phyloP scores from a whole-genome alignment of 1,140 invertebrate genomes.

The Dinothrombium tinctorium region DNA sequence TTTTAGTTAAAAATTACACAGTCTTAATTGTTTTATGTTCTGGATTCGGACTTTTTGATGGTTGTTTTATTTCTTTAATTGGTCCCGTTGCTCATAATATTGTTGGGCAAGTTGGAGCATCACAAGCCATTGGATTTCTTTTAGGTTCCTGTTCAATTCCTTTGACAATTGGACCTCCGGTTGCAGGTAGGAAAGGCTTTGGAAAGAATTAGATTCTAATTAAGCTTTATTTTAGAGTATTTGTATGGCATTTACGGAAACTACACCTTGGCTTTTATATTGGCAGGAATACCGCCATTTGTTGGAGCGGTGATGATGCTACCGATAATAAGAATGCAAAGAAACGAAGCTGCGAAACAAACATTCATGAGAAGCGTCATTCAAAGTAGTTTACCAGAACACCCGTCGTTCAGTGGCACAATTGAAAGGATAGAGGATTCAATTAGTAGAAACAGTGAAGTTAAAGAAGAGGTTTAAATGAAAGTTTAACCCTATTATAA shows the following conservation, averaged over 20 bases:
- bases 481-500: too few species aligned
- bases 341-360: not conserved
- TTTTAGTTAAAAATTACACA: constrained; percentile 34
- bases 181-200: constrained; percentile 35
- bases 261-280: constrained; percentile 49
- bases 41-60: constrained; percentile 68
- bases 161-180: constrained; percentile 55
- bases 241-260: constrained; percentile 29
- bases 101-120: constrained; percentile 53
- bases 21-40: constrained; percentile 42
- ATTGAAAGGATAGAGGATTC: too few species aligned
- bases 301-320: constrained; percentile 44
- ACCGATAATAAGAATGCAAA: constrained; percentile 4
- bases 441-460: too few species aligned
- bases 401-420: too few species aligned
- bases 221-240: constrained; percentile 22
- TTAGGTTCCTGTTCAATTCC: constrained; percentile 18
- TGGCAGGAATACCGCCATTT: constrained; percentile 60
- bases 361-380: too few species aligned
- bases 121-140: constrained; percentile 17
- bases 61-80: constrained; percentile 68
- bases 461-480: too few species aligned
- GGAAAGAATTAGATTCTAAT: too few species aligned
- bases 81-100: constrained; percentile 79
- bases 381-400: too few species aligned